Evolutionary conservation across 2,113 vertebrate genomes (phyloP), one percentile per base, ranked within the genome.

Genomic region (Genyomyrus donnyi): DNA sequence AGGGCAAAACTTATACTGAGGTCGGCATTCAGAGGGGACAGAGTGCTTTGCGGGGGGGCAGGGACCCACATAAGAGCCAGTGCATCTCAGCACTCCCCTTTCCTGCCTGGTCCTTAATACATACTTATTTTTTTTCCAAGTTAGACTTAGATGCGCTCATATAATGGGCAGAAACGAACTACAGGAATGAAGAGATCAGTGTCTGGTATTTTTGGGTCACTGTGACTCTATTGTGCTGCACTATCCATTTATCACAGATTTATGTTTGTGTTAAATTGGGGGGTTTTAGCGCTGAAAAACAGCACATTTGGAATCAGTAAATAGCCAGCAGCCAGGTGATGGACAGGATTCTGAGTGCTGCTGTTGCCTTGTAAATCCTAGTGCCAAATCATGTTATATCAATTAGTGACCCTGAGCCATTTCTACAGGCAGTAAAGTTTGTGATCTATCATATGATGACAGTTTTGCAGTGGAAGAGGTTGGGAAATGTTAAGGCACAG

Each of bases 1-100:
- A 95, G 94, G 56, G 21, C 21, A 95, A 95, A 91, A 93, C 93
- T 96, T 95, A 96, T 95, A 95, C 94, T 96, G 21, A 86, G n/a
- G 46, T 27, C 21, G 9, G 85, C 48, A 24, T 27, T 50, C 24
- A n/a, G 62, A 3, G 94, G 62, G n/a, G 95, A 42, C 3, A 56
- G 27, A 39, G 77, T 7, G 10, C 13, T 21, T 50, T 11, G 27
- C 94, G 49, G 24, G 31, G 3, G 27, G 84, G 24, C 49, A 17
- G 27, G 17, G 50, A 31, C 49, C 48, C 19, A 31, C n/a, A 46
- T 66, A 39, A 35, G 56, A 45, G 56, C 58, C 85, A 87, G 42
- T 46, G 45, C n/a, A 7, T 87, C 83, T 87, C 85, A 7, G 35
- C 10, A 88, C 24, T 45, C 31, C 0, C 35, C 19, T 17, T 39